A percentile compares a stretch with the other conserved stretches of the same genome.
Conservation (phyloP, 2,797 vertebrate genomes). For the Siniperca scherzeri region DNA sequence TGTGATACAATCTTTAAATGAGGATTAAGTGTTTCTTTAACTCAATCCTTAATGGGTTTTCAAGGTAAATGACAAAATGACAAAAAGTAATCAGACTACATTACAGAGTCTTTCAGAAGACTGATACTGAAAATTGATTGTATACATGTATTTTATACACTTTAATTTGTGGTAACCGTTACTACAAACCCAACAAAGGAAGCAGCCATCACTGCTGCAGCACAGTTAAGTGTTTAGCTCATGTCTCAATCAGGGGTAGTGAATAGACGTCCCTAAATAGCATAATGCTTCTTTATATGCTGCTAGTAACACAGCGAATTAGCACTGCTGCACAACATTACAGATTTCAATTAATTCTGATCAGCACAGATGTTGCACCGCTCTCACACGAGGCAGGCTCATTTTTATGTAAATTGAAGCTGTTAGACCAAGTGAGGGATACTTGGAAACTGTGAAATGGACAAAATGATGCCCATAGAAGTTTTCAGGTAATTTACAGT, state of each 20-base stretch:
- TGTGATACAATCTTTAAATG: background rate
- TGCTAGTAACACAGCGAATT: slow-evolving; percentile 83
- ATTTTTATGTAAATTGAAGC: slow-evolving; percentile 87
- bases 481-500: slow-evolving; percentile 57
- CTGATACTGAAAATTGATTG: background rate
- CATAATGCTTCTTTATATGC: slow-evolving; percentile 82
- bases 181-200: slow-evolving; percentile 19
- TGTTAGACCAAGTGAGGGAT: slow-evolving; percentile 70
- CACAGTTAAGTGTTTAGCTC: slow-evolving; percentile 72
- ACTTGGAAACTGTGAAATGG: slow-evolving; percentile 69
- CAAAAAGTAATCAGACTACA: background rate
- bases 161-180: background rate
- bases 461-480: slow-evolving; percentile 45
- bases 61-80: background rate
- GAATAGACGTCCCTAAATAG: slow-evolving; percentile 85
- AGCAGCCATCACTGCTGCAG: slow-evolving; percentile 34
- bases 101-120: background rate
- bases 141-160: background rate
- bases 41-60: fast-evolving
- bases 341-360: slow-evolving; percentile 89
- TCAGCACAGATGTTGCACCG: slow-evolving; percentile 88
- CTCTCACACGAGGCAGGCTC: slow-evolving; percentile 77
- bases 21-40: background rate
- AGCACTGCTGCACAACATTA: slow-evolving; percentile 85
- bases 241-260: slow-evolving; percentile 82